Conservation (phyloP, 2,888 invertebrate species). For the Caenorhabditis plicata region DNA sequence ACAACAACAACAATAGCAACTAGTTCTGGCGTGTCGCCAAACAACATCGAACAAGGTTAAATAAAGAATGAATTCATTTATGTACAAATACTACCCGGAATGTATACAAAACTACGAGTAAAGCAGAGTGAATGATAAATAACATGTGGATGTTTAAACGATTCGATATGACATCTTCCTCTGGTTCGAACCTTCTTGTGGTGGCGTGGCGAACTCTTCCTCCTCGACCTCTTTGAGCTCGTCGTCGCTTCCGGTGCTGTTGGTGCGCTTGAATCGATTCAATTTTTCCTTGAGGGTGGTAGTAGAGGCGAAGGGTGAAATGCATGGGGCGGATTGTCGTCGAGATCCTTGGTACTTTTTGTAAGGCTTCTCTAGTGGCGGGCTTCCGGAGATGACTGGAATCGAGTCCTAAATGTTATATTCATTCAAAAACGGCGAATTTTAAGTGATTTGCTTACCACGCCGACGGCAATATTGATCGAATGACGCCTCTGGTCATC, state of each 20-base stretch:
- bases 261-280: not conserved
- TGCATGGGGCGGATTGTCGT: constrained; percentile 18
- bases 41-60: too few relatives aligned
- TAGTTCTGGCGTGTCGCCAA: too few relatives aligned
- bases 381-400: not conserved
- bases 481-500: not conserved
- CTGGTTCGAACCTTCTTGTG: too few relatives aligned
- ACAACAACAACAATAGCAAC: too few relatives aligned
- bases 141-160: too few relatives aligned
- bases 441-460: not conserved
- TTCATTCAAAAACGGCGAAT: not conserved
- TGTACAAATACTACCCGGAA: too few relatives aligned
- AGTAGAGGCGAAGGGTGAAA: not conserved
- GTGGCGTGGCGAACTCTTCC: too few relatives aligned
- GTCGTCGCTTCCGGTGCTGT: not conserved
- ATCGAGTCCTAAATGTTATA: not conserved
- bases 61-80: too few relatives aligned
- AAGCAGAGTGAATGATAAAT: too few relatives aligned
- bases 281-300: constrained; percentile 8
- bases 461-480: not conserved
- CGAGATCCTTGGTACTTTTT: not conserved
- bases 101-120: too few relatives aligned
- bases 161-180: too few relatives aligned
- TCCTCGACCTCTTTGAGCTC: not conserved
- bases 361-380: not conserved